Conservation (phyloP, 1,140 invertebrate species). For the Drosophila seguyi region DNA sequence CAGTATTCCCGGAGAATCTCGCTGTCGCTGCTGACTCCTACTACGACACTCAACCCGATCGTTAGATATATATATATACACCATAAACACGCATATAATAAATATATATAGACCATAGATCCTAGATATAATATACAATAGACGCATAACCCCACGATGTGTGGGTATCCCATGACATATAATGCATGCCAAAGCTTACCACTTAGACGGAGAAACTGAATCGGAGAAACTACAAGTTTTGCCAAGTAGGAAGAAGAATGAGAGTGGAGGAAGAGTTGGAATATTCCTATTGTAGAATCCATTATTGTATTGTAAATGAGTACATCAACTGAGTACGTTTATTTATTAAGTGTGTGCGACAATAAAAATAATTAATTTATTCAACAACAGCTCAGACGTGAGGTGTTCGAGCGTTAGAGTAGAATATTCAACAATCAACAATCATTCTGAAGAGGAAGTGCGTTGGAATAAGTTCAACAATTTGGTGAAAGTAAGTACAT, state of each 20-base stretch:
- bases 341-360: conserved; percentile 83
- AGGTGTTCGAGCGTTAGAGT: neutral
- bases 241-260: conserved; percentile 21
- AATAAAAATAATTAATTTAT: conserved; percentile 84
- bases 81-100: conserved; percentile 40
- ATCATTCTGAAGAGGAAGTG: neutral
- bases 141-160: conserved; percentile 36
- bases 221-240: conserved; percentile 76
- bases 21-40: conserved; percentile 48
- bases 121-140: conserved; percentile 12
- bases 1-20: conserved; percentile 82
- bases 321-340: conserved; percentile 65
- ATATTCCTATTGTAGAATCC: conserved; percentile 22
- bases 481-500: neutral
- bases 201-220: conserved; percentile 72
- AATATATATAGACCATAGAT: conserved; percentile 21
- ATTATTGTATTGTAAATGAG: conserved; percentile 55
- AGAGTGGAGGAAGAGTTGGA: neutral
- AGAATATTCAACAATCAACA: neutral
- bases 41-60: conserved; percentile 43
- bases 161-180: conserved; percentile 80
- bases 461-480: neutral
- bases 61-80: conserved; percentile 43
- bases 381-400: conserved; percentile 44
- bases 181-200: conserved; percentile 85